Conservation (phyloP, 2,888 invertebrate species). For the Ennomos quercinarius region DNA sequence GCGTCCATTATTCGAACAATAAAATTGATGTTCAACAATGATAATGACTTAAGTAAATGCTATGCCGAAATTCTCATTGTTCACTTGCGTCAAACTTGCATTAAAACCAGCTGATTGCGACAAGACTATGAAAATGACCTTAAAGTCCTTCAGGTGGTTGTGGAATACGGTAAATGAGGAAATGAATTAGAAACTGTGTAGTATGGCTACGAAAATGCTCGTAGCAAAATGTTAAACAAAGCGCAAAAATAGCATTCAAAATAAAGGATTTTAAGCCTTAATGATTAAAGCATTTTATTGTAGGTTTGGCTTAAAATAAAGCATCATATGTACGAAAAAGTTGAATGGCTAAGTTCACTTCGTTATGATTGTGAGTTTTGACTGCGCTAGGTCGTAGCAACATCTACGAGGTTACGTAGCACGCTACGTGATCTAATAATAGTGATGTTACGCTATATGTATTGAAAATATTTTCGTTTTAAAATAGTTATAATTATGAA, state of each 20-base stretch:
- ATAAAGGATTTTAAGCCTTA: too few species aligned
- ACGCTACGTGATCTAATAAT: constrained; percentile 29
- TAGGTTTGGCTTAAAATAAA: too few species aligned
- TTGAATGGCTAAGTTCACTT: neutral
- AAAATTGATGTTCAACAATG: constrained; percentile 57
- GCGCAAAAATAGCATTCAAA: too few species aligned
- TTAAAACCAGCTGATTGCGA: constrained; percentile 46
- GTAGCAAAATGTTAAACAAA: too few species aligned
- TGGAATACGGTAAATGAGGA: constrained; percentile 20
- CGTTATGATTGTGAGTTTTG: neutral
- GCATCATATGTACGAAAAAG: too few species aligned
- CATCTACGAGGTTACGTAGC: constrained; percentile 22
- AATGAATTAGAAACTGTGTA: constrained; percentile 26
- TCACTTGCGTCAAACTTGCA: constrained; percentile 56
- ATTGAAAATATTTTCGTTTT: too few species aligned
- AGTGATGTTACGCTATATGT: neutral
- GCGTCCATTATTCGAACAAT: constrained; percentile 49
- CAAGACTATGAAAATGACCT: constrained; percentile 32
- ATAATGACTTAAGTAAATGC: constrained; percentile 50
- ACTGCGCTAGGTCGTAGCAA: constrained; percentile 14
- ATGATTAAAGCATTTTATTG: too few species aligned
- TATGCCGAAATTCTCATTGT: constrained; percentile 53
- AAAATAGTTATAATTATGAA: too few species aligned
- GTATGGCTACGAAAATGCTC: neutral
- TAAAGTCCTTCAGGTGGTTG: constrained; percentile 33